phyloP scores from a whole-genome alignment of 2,113 vertebrate genomes.

The Lycaon pictus region DNA sequence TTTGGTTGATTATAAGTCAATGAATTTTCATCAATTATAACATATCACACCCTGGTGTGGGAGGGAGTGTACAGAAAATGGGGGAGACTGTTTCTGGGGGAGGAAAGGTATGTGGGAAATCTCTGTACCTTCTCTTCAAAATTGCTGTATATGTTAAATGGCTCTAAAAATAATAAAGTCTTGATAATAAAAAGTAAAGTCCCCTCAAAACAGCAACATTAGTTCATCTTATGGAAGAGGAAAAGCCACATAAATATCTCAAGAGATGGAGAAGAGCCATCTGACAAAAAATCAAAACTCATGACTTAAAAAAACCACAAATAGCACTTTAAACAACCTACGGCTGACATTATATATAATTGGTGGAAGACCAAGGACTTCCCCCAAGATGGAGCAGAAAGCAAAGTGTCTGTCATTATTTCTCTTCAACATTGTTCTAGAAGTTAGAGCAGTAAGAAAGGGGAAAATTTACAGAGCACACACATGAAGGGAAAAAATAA shows the following conservation, averaged over 20 bases:
- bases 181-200: constrained; percentile 11
- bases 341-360: not conserved
- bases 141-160: not conserved
- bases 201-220: not conserved
- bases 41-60: not conserved
- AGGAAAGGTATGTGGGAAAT: not conserved
- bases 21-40: not conserved
- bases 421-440: not conserved
- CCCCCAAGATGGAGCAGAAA: not conserved
- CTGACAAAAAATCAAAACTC: not conserved
- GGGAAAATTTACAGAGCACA: not conserved
- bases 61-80: not conserved
- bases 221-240: not conserved
- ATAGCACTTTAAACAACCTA: not conserved
- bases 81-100: not conserved
- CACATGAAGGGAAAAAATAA: not conserved
- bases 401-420: not conserved
- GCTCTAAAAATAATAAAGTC: not conserved
- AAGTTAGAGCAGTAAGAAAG: not conserved
- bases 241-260: not conserved
- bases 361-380: not conserved
- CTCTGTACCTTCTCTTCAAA: not conserved
- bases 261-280: not conserved
- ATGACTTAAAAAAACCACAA: not conserved
- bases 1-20: not conserved